These are phyloP conservation scores for Brienomyrus brachyistius DNA, from an alignment of 2,113 vertebrate species.

Conservation along the genomic window DNA sequence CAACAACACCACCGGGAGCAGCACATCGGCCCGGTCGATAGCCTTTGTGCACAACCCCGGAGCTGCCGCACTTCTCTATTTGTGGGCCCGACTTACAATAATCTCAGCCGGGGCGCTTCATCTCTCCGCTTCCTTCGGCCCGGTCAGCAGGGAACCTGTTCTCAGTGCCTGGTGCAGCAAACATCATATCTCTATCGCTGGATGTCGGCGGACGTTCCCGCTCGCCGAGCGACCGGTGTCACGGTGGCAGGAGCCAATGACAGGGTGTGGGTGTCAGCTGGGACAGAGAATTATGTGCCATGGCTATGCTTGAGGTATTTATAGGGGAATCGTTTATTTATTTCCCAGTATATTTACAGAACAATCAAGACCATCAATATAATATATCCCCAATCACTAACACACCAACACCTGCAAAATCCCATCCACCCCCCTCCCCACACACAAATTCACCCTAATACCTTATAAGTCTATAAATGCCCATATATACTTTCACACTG, in stretches of 20 bases:
- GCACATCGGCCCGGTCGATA: neutral
- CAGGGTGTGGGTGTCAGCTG: neutral
- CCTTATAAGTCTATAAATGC: neutral
- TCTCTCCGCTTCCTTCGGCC: neutral
- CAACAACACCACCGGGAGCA: neutral
- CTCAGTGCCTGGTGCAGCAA: neutral
- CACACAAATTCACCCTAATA: neutral
- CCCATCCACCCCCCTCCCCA: neutral
- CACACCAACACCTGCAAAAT: neutral
- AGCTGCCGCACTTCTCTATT: neutral
- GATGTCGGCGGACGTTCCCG: neutral
- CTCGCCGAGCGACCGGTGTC: neutral
- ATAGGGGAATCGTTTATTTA: neutral
- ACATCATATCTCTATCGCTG: neutral
- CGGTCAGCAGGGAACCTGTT: neutral
- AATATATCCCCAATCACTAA: neutral
- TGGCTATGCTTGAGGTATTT: neutral
- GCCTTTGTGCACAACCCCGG: constrained; percentile 3
- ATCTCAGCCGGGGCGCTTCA: neutral
- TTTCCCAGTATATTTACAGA: neutral
- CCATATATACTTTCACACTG: neutral
- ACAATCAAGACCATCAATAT: neutral
- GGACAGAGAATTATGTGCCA: neutral
- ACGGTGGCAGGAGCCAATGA: neutral
- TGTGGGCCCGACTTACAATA: neutral